Base-by-base conservation (phyloP, 2,888 invertebrate species). In the Meghimatium bilineatum region DNA sequence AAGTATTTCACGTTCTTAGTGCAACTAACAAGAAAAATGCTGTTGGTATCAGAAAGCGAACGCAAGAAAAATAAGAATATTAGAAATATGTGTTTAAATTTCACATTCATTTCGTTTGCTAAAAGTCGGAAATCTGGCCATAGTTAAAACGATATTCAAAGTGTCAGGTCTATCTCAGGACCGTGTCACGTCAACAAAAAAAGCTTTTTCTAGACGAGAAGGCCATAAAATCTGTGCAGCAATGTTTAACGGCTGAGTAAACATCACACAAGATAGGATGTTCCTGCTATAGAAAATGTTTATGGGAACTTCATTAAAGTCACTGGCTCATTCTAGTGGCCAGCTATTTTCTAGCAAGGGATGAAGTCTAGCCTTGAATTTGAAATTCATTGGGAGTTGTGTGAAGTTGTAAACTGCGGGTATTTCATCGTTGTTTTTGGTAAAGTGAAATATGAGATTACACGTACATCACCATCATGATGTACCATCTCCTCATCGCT, bases 151-250 rank as follows among this genome's bases (percentile, higher is more conserved):
- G 60, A 60, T 77, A 63, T 60, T 77, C 6, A 77, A 77, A 77
- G 76, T 77, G 76, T 63, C 76, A 77, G 36, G n/a, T 63, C 63
- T 77, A 77, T 77, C 63, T n/a, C 32, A 17, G n/a, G 60, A 36
- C 36, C 12, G n/a, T 36, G 56, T 60, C 60, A 63, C 36, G 76
- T 60, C 38, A 77, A 60, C 56, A 14, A 77, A n/a, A 34, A 63
- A 26, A 10, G 63, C n/a, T n/a, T 49, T 36, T 72, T 32, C 32
- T 3, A 63, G 63, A 8, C 60, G 14, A 17, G 60, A 36, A 17
- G 26, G 20, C n/a, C 60, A 77, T 77, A 60, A 77, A 63, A 60
- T 1, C 36, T 32, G 49, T 32, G 74, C 74, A 20, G 74, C 23
- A 49, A 32, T 36, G 17, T 60, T 77, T 60, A 77, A 63, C n/a